Percentiles rank a stretch among this genome's conserved stretches.
Evolutionary conservation across 2,797 vertebrate genomes (phyloP).

Genomic region (Anableps anableps): DNA sequence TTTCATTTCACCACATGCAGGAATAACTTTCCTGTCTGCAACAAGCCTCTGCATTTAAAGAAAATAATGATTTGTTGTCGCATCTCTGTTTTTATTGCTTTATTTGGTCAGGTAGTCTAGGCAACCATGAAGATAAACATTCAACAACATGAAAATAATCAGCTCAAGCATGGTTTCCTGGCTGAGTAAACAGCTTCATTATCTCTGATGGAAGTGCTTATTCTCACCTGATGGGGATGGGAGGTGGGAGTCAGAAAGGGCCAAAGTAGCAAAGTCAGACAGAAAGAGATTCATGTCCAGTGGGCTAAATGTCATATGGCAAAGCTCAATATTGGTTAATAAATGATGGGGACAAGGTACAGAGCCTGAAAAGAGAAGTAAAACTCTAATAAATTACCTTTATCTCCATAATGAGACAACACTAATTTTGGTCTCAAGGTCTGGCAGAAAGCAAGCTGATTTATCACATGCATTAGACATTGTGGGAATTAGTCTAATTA

Average conservation of each 20-base stretch:
- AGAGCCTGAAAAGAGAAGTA: conserved; percentile 52
- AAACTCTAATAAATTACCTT: conserved; percentile 84
- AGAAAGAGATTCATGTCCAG: conserved; percentile 56
- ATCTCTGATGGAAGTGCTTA: conserved; percentile 27
- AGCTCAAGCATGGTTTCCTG: not conserved
- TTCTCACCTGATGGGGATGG: conserved; percentile 23
- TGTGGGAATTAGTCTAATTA: conserved; percentile 82
- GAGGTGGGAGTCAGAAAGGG: conserved; percentile 1
- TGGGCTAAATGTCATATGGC: conserved; percentile 59
- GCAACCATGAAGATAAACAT: conserved; percentile 7
- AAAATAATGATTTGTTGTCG: not conserved
- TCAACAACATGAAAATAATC: not conserved
- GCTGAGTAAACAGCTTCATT: conserved; percentile 26
- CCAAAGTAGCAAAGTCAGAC: conserved; percentile 36
- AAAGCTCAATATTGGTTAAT: conserved; percentile 84
- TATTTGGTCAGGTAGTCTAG: not conserved
- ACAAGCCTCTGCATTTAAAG: not conserved
- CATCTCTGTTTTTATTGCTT: not conserved
- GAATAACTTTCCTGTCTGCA: not conserved
- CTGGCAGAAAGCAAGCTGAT: conserved; percentile 75
- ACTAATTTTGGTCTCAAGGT: conserved; percentile 92
- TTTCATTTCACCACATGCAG: not conserved
- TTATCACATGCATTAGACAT: conserved; percentile 75
- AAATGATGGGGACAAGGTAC: conserved; percentile 75
- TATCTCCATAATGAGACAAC: conserved; percentile 91